Evolutionary conservation across 2,888 invertebrate genomes (phyloP), one percentile per base, ranked within the genome.

Genomic region (Rotaria socialis): DNA sequence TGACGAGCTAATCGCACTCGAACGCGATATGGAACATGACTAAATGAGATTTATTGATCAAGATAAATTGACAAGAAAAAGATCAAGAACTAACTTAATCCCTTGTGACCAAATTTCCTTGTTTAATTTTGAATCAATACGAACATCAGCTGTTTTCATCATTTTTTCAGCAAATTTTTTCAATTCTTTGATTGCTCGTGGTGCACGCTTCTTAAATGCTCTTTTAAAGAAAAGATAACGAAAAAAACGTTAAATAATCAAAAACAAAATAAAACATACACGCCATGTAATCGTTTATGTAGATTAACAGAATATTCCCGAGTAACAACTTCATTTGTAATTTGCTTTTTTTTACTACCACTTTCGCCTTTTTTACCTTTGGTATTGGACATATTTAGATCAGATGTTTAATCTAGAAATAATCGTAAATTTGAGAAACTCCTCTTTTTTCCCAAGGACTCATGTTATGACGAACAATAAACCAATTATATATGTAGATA

Each of bases 41-140:
- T 92, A 89, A 60, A 86, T 58, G 24, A 35, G 35, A 35, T 35
- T 35, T 35, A 35, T 35, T 35, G 35, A 35, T 35, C 35, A 35
- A 35, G 35, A 35, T 35, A 35, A 35, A 35, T 35, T 35, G 35
- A 35, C 35, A 35, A 19, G 27, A n/a, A 27, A 11, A 14, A 27
- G 27, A 67, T 24, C 14, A 52, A 43, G 80, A n/a, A n/a, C 87
- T 92, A 92, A 97, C 97, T 96, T 95, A 92, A 99, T 95, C 92
- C 99, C 99, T 93, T 97, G 96, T 86, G 96, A 96, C 99, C 99
- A 99, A 89, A 99, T 93, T 92, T 95, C 96, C 92, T 99, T 99
- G 93, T 99, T 99, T 88, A 99, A 93, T 89, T 96, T 94, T 88
- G 97, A 97, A 92, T 99, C 99, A 89, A 99, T 95, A 91, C 99